A percentile compares a stretch with the other conserved stretches of the same genome.
Evolutionary conservation across 2,888 invertebrate species (phyloP).

Genomic region (Myathropa florea): DNA sequence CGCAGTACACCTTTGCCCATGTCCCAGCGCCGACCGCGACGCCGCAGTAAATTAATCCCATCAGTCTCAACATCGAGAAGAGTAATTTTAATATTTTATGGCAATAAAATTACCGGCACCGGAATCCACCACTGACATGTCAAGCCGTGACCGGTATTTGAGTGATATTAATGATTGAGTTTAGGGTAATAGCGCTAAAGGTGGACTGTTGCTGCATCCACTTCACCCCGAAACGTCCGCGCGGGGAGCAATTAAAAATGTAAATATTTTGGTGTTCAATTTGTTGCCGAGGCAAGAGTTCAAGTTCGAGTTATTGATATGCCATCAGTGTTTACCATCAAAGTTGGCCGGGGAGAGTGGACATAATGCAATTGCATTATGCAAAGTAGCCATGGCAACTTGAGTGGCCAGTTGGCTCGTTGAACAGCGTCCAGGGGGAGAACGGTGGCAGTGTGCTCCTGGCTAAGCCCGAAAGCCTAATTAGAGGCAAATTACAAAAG

Average conservation of each 20-base stretch:
- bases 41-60: constrained; percentile 61
- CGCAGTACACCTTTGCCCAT: constrained; percentile 16
- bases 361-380: constrained; percentile 54
- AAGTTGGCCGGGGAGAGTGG: constrained; percentile 14
- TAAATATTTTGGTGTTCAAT: constrained; percentile 66
- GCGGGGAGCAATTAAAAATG: constrained; percentile 62
- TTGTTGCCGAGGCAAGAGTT: constrained; percentile 30
- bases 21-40: constrained; percentile 13
- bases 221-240: neutral
- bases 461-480: constrained; percentile 16
- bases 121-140: constrained; percentile 60
- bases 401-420: neutral
- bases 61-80: constrained; percentile 52
- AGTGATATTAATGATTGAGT: constrained; percentile 61
- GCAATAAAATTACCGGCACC: constrained; percentile 54
- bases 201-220: constrained; percentile 23
- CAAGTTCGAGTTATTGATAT: constrained; percentile 52
- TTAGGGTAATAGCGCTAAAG: constrained; percentile 41
- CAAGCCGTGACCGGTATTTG: constrained; percentile 47
- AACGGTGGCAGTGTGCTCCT: constrained; percentile 5
- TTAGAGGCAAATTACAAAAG: constrained; percentile 62
- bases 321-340: constrained; percentile 53
- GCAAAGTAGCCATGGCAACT: constrained; percentile 33
- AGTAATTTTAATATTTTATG: constrained; percentile 65
- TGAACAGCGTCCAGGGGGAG: constrained; percentile 12